Percentiles rank a stretch among this genome's conserved stretches.
Evolutionary conservation across 2,797 vertebrate genomes (phyloP).

Genomic region (Rhabdomys pumilio): DNA sequence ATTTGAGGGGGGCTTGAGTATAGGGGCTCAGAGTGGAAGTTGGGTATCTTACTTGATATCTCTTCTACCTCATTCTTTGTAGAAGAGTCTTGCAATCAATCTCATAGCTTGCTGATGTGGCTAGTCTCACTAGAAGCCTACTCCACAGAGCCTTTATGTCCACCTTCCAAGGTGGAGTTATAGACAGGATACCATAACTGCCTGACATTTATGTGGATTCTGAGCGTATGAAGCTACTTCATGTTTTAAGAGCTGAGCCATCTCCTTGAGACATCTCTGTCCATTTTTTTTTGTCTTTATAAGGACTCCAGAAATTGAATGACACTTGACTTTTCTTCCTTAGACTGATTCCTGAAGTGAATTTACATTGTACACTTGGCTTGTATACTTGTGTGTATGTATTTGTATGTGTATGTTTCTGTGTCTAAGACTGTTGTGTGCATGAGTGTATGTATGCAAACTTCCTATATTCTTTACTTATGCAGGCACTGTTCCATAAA

Average conservation of each 20-base stretch:
- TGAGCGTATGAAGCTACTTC: not conserved
- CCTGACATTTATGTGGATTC: not conserved
- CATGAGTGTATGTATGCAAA: not conserved
- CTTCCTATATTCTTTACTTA: not conserved
- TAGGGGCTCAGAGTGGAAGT: not conserved
- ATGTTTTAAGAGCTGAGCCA: not conserved
- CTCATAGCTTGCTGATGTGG: not conserved
- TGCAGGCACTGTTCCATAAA: not conserved
- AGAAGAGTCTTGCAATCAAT: not conserved
- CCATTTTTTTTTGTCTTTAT: not conserved
- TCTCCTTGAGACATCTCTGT: not conserved
- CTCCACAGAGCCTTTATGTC: not conserved
- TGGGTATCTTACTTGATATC: not conserved
- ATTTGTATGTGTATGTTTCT: not conserved
- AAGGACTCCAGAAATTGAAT: conserved; percentile 25
- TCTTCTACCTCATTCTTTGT: not conserved
- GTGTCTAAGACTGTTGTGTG: not conserved
- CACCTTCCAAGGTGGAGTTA: not conserved
- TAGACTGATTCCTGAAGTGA: not conserved
- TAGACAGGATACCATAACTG: not conserved
- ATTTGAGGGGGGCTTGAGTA: not conserved
- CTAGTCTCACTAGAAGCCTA: not conserved
- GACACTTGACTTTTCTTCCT: not conserved
- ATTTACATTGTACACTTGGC: not conserved
- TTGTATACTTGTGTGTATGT: not conserved